Evolutionary conservation across 2,888 invertebrate species (phyloP), one percentile per base, ranked within the genome.

Genomic region (Drosophila kuntzei): DNA sequence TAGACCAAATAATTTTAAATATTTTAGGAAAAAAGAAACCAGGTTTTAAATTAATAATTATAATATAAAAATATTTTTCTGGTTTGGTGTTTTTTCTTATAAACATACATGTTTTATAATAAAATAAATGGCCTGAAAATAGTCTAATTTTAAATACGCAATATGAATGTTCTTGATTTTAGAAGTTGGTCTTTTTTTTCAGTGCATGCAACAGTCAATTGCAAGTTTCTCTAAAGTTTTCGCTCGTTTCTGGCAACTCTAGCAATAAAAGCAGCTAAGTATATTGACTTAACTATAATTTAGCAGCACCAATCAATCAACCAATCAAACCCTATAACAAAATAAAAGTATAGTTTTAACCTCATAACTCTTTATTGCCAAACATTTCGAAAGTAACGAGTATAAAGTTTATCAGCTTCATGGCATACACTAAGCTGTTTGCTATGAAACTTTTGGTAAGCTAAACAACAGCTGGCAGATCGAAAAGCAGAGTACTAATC

Each of bases 191-290:
- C n/a, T n/a, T n/a, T n/a, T n/a, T n/a, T n/a, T n/a, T n/a, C n/a
- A n/a, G n/a, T n/a, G n/a, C n/a, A n/a, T 25, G 6, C 49, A 37
- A 46, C 68, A 50, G 67, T 50, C 58, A 39, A 54, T 27, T 43
- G 76, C 44, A 55, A 66, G 46, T 50, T 69, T 47, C 14, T 9
- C 11, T 9, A 49, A 46, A 67, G 61, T 18, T 61, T 65, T 32
- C 14, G 34, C n/a, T 39, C 18, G 27, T n/a, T 12, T 39, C n/a
- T 14, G 14, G 25, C 9, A 41, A 18, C 39, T 39, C 39, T 18
- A 3, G 14, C 53, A 14, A 20, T 37, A 47, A 39, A 20, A 20
- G 11, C 37, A 9, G 32, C 34, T 36, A 51, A 27, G 27, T 39
- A 54, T 43, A 34, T 44, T 44, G 43, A 22, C 34, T 14, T 16